Base-by-base conservation (phyloP, 2,797 vertebrate species). In the Kryptopterus vitreolus region DNA sequence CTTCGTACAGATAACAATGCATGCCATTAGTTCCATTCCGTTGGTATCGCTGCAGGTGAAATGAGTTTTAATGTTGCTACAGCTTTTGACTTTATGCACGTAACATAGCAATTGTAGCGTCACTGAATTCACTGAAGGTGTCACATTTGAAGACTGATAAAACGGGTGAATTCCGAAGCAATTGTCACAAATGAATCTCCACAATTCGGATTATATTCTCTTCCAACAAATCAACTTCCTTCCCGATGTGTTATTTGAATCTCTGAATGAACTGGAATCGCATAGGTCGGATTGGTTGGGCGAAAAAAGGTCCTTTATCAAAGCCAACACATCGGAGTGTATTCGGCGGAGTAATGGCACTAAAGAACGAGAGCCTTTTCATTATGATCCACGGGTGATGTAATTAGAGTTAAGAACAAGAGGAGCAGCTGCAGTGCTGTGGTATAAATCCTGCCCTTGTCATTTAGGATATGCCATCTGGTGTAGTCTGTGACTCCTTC, bases 391-490 rank as follows among this genome's bases (percentile, higher is more conserved):
- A 22, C 18, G 55, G 24, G 57, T 71, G 80, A 68, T 65, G n/a
- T 69, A 73, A 33, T 53, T 75, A 43, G 50, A 69, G 72, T 75
- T 69, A 63, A 62, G 79, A 84, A 79, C 82, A 82, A 77, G 83
- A 86, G 85, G 83, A 76, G 81, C 85, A 86, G 87, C 83, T 88
- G 84, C 73, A 85, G 84, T 70, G 82, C 80, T n/a, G 79, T 43
- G 16, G 71, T 83, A 87, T 88, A 83, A 83, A 83, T 83, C 78
- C 75, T 76, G 79, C 10, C 33, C 84, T 81, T 88, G 82, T 83
- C 86, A 82, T 84, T 58, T 80, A 85, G 87, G 85, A 88, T 84
- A 72, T 86, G 86, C 89, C 89, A 89, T 85, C 88, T 88, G 79
- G 87, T 85, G 65, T 74, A 74, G 66, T 46, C 58, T 76, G 1